Conservation (phyloP, 2,113 vertebrate genomes). For the Myotis davidii region DNA sequence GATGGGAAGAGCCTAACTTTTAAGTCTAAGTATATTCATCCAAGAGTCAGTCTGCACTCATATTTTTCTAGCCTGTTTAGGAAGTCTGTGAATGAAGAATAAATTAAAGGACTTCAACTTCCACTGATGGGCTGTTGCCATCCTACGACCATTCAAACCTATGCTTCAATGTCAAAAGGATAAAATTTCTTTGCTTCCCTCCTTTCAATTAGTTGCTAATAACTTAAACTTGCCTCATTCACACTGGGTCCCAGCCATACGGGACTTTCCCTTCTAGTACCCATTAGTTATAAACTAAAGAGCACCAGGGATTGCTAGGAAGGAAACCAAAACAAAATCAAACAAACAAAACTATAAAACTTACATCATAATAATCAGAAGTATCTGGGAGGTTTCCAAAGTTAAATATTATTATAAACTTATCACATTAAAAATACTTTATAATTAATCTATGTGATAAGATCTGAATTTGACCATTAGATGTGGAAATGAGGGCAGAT, state of each 20-base stretch:
- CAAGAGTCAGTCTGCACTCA: background rate
- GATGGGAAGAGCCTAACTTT: conserved; percentile 7
- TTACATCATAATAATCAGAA: background rate
- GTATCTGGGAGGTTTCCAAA: background rate
- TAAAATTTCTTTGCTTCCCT: conserved; percentile 5
- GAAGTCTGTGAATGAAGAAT: conserved; percentile 3
- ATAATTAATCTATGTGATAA: conserved; percentile 7
- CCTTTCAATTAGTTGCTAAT: background rate
- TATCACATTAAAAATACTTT: conserved; percentile 42
- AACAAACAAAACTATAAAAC: conserved; percentile 24
- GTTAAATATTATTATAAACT: conserved; percentile 16
- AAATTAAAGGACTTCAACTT: background rate
- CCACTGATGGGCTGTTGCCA: background rate
- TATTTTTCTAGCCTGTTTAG: background rate
- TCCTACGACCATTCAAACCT: background rate
- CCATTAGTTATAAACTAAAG: background rate
- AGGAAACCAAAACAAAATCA: conserved; percentile 6
- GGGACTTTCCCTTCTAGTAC: background rate
- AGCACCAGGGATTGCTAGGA: background rate
- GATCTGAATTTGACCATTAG: background rate
- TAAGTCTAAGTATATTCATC: conserved; percentile 16
- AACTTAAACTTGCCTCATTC: background rate
- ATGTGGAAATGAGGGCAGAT: conserved; percentile 37
- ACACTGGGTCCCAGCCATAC: background rate
- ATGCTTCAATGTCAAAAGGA: background rate